Conservation (phyloP, 1,140 invertebrate species). For the Aphelinus certus region DNA sequence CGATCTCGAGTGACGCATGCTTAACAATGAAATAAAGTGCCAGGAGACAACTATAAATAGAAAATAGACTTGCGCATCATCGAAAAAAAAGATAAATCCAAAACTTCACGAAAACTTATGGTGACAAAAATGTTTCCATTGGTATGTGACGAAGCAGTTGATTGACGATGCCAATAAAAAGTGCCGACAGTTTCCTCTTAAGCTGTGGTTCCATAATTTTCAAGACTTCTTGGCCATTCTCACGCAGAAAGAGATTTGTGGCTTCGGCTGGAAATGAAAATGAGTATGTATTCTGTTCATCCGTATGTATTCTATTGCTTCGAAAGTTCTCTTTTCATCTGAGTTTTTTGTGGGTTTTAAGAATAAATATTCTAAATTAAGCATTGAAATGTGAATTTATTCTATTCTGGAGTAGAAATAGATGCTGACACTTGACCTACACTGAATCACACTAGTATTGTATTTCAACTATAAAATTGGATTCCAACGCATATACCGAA, state of each 20-base stretch:
- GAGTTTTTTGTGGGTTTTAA: no score
- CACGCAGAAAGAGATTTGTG: slow-evolving; percentile 76
- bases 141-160: slow-evolving; percentile 73
- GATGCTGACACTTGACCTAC: no score
- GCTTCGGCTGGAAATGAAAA: slow-evolving; percentile 71
- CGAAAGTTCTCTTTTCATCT: no score
- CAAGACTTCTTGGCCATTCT: slow-evolving; percentile 76
- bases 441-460: no score
- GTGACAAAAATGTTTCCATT: slow-evolving; percentile 69
- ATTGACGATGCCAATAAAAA: slow-evolving; percentile 75
- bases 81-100: not conserved
- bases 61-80: not conserved
- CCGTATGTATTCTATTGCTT: not conserved
- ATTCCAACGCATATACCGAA: no score
- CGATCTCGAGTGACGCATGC: no score
- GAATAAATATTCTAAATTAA: no score
- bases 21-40: no score
- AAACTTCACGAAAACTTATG: slow-evolving; percentile 53
- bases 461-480: no score
- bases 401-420: no score
- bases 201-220: slow-evolving; percentile 77
- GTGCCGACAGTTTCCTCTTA: slow-evolving; percentile 70
- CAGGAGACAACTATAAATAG: not conserved
- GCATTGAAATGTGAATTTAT: no score
- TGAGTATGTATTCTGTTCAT: slow-evolving; percentile 11